These are phyloP conservation scores for Cathartes aura DNA, from an alignment of 2,113 vertebrate species.

Conservation along the genomic window DNA sequence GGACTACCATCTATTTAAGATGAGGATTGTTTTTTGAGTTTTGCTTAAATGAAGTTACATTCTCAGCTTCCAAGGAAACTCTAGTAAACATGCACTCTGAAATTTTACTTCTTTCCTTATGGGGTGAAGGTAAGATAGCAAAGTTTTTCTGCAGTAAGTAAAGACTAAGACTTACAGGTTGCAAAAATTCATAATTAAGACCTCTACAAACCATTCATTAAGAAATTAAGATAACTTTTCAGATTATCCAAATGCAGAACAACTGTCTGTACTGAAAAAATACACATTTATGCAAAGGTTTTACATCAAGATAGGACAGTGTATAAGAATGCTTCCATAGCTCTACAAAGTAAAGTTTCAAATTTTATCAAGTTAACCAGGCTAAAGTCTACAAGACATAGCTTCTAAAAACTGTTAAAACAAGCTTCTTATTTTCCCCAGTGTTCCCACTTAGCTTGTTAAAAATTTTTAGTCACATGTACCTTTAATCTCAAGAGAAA, in stretches of 20 bases:
- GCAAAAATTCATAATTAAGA: neutral
- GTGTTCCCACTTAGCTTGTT: neutral
- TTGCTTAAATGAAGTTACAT: neutral
- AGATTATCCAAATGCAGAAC: neutral
- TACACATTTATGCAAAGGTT: neutral
- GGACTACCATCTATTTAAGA: neutral
- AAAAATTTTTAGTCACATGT: neutral
- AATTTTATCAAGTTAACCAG: neutral
- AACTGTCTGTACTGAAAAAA: neutral
- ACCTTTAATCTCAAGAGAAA: neutral
- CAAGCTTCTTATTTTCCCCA: neutral
- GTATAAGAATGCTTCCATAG: neutral
- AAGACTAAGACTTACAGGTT: neutral
- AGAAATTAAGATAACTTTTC: neutral
- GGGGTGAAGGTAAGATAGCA: neutral
- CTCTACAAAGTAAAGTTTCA: neutral
- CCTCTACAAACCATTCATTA: neutral
- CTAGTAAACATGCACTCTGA: neutral
- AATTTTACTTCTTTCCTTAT: neutral
- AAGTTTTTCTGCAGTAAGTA: neutral
- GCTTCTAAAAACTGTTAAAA: neutral
- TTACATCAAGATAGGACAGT: neutral
- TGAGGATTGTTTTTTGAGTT: neutral
- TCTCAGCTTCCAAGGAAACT: neutral
- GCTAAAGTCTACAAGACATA: neutral